A percentile compares a stretch with the other conserved stretches of the same genome.
phyloP scores from a whole-genome alignment of 2,797 vertebrate genomes.

The Streptopelia turtur region DNA sequence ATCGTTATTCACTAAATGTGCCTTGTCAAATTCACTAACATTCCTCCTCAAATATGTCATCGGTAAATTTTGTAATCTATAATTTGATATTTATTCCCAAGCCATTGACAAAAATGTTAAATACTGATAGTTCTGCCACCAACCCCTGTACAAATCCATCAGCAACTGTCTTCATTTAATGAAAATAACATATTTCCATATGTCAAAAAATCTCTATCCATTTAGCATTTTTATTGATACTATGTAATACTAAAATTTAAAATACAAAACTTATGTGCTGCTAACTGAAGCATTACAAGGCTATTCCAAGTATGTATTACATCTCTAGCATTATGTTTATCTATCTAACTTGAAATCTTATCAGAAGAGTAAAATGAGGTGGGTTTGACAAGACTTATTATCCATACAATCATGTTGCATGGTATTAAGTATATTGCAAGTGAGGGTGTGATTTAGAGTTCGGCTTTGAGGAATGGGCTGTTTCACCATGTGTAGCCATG shows the following conservation, averaged over 20 bases:
- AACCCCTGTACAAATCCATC: not conserved
- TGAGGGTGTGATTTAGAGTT: not conserved
- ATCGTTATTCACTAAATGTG: not conserved
- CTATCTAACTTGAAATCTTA: not conserved
- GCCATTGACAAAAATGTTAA: not conserved
- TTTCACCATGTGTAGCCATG: not conserved
- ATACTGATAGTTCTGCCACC: not conserved
- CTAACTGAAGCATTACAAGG: not conserved
- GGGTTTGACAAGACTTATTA: slow-evolving; percentile 10
- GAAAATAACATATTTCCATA: not conserved
- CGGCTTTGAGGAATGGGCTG: not conserved
- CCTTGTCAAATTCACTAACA: not conserved
- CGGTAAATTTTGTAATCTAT: not conserved
- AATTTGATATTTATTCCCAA: slow-evolving; percentile 17
- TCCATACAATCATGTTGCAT: not conserved
- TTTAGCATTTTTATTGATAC: slow-evolving; percentile 6
- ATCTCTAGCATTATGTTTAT: not conserved
- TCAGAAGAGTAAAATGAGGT: not conserved
- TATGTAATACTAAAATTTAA: not conserved
- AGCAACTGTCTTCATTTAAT: not conserved
- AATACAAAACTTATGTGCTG: not conserved
- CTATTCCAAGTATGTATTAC: not conserved
- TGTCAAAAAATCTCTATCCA: not conserved
- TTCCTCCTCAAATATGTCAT: not conserved
- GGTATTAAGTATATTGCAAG: not conserved